phyloP scores from a whole-genome alignment of 2,113 vertebrate species.

The Hippocampus comes region DNA sequence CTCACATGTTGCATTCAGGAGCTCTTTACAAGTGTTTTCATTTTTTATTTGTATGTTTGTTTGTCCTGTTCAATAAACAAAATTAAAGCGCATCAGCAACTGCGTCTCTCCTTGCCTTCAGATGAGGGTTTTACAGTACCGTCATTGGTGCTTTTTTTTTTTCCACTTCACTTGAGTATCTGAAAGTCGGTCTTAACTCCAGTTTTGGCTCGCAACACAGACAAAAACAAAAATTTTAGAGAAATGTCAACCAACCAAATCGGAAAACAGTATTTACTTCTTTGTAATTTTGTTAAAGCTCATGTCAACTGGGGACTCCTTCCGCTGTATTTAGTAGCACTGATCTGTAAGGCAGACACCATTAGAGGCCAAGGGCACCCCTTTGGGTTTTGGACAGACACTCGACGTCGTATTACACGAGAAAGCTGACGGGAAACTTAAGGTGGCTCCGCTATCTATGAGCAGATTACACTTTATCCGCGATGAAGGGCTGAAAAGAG shows the following conservation, averaged over 20 bases:
- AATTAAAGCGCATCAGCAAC: no score
- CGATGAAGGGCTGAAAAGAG: slow-evolving; percentile 52
- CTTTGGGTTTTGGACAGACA: not conserved
- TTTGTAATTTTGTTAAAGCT: not conserved
- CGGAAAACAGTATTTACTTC: not conserved
- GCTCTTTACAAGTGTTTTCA: no score
- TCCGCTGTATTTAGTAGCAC: slow-evolving; percentile 28
- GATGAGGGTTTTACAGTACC: no score
- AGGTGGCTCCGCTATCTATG: slow-evolving; percentile 34
- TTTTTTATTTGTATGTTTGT: no score
- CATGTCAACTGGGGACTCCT: not conserved
- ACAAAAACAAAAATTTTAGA: no score
- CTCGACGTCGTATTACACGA: not conserved
- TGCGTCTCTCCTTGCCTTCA: no score
- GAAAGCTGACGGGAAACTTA: slow-evolving; percentile 6
- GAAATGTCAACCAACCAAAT: not conserved
- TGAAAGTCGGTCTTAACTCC: no score
- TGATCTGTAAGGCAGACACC: not conserved
- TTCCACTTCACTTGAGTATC: no score
- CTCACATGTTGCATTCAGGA: no score
- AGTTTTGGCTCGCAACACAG: no score
- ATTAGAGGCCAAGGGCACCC: not conserved
- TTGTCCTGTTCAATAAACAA: no score
- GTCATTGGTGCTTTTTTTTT: no score
- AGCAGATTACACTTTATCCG: slow-evolving; percentile 51